phyloP scores from a whole-genome alignment of 2,888 invertebrate genomes.

The Sthenelais limicola region DNA sequence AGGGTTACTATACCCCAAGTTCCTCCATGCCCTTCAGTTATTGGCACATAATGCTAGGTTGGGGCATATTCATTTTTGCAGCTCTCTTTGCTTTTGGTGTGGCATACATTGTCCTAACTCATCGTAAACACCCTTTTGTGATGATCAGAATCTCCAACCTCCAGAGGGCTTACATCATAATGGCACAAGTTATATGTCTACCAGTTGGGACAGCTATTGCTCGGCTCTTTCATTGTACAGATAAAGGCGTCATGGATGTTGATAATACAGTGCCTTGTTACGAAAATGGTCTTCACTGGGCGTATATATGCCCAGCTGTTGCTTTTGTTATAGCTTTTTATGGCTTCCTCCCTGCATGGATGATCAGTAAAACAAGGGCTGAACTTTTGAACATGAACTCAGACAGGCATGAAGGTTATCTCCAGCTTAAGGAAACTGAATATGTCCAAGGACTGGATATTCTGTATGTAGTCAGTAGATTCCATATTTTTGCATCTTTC shows the following conservation, averaged over 20 bases:
- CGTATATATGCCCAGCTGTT: slow-evolving; percentile 56
- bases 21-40: slow-evolving; percentile 55
- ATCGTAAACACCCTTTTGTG: slow-evolving; percentile 55
- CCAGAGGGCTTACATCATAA: slow-evolving; percentile 56
- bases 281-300: slow-evolving; percentile 57
- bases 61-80: slow-evolving; percentile 53
- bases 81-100: slow-evolving; percentile 53
- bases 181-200: slow-evolving; percentile 60
- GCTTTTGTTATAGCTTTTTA: slow-evolving; percentile 54
- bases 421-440: slow-evolving; percentile 67
- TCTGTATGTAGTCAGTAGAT: slow-evolving; percentile 61
- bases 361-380: slow-evolving; percentile 53
- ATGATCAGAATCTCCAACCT: slow-evolving; percentile 60
- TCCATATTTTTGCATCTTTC: slow-evolving; percentile 67
- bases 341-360: slow-evolving; percentile 60
- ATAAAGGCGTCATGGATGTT: slow-evolving; percentile 57
- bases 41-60: slow-evolving; percentile 57
- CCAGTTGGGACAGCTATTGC: slow-evolving; percentile 61
- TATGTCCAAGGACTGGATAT: slow-evolving; percentile 66
- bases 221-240: slow-evolving; percentile 61
- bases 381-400: slow-evolving; percentile 56
- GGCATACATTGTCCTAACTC: slow-evolving; percentile 54
- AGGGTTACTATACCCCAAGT: slow-evolving; percentile 59
- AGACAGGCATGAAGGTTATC: slow-evolving; percentile 62
- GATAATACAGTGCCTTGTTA: slow-evolving; percentile 60